These are phyloP conservation scores for Chamaedrilus cognettii DNA, from an alignment of 2,888 invertebrate genomes.

Conservation along the genomic window DNA sequence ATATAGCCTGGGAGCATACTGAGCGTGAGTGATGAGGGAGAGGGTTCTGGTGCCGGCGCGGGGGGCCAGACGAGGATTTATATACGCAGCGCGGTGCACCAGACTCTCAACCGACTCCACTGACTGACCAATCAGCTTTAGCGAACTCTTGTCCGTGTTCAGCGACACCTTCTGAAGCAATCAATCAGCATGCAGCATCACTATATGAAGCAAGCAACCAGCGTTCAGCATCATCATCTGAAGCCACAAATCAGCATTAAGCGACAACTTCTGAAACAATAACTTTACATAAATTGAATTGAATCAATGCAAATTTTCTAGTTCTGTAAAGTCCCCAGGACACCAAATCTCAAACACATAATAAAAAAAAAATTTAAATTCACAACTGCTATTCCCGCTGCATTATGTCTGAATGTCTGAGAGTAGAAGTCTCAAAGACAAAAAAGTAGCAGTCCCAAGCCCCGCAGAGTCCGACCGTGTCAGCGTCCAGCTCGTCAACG, in stretches of 20 bases:
- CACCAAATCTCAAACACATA: too few species aligned
- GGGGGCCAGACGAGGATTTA: conserved; percentile 87
- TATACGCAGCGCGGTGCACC: conserved; percentile 72
- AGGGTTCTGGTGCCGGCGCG: conserved; percentile 91
- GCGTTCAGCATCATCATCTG: neutral
- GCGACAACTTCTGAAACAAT: neutral
- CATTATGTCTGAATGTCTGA: too few species aligned
- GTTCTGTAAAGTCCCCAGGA: too few species aligned
- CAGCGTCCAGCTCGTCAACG: conserved; percentile 78
- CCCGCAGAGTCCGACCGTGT: conserved; percentile 69
- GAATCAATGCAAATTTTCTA: too few species aligned
- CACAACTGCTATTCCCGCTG: too few species aligned
- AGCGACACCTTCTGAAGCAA: conserved; percentile 47
- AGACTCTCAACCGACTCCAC: conserved; percentile 86
- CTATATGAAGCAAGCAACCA: neutral
- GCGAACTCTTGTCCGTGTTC: conserved; percentile 71
- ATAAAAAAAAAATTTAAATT: too few species aligned
- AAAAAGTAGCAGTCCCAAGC: too few species aligned
- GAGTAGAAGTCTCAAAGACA: too few species aligned
- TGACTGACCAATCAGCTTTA: conserved; percentile 89
- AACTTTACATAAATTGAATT: too few species aligned
- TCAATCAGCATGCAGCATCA: neutral
- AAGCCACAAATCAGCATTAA: neutral
- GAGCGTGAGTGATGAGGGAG: conserved; percentile 79
- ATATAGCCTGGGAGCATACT: too few species aligned